Evolutionary conservation across 2,113 vertebrate genomes (phyloP).

Genomic region (Ploceus nigricollis): DNA sequence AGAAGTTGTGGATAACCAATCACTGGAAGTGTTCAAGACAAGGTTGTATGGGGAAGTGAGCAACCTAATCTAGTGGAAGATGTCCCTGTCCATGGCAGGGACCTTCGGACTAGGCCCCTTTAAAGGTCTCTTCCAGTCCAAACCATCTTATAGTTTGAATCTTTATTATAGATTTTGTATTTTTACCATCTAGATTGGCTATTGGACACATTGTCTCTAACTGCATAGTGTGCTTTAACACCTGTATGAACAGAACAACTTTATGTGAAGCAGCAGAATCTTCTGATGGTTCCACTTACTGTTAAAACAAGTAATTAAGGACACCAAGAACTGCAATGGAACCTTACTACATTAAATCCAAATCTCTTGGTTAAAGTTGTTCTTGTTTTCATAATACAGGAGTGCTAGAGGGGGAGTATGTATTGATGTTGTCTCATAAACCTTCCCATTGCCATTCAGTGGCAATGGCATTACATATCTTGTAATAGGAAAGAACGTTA

Average conservation of each 20-base stretch:
- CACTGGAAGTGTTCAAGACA: background rate
- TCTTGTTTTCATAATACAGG: background rate
- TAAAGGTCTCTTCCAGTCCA: background rate
- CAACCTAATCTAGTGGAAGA: background rate
- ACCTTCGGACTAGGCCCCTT: background rate
- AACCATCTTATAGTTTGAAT: background rate
- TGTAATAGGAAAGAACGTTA: background rate
- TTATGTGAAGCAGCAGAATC: background rate
- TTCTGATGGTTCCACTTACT: background rate
- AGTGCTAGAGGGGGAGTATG: background rate
- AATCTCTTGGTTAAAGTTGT: background rate
- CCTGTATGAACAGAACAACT: background rate
- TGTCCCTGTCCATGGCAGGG: too few species aligned
- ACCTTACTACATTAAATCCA: background rate
- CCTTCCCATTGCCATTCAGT: background rate
- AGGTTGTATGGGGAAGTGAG: background rate
- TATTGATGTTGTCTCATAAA: background rate
- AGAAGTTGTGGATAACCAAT: background rate
- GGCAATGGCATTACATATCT: background rate
- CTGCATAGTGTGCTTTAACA: background rate
- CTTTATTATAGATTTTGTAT: background rate
- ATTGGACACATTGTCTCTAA: rapidly evolving
- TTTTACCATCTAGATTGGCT: background rate
- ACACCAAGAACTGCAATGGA: background rate
- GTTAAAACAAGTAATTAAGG: background rate